Evolutionary conservation across 30 jellyfish, hydroid and myxozoan genomes (phyloP).

Genomic region (Nemopilema nomurai): DNA sequence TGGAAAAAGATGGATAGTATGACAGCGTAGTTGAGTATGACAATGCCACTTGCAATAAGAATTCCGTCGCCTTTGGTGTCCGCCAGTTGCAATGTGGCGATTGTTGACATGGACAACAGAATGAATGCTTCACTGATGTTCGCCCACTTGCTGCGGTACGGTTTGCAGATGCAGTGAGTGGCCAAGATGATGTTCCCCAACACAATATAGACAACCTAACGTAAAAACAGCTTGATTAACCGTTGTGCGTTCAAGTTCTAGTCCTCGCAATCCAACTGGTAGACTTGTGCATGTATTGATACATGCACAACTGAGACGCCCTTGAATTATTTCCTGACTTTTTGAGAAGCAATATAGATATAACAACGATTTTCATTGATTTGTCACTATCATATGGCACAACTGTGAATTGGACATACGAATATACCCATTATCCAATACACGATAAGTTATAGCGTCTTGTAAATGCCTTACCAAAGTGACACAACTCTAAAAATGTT

Average conservation of each 20-base stretch:
- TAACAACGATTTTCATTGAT: no score
- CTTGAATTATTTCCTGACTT: no score
- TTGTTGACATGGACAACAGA: conserved; percentile 34
- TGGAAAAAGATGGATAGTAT: conserved; percentile 5
- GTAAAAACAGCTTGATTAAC: conserved; percentile 2
- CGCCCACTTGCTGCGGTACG: conserved; percentile 33
- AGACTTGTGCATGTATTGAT: no score
- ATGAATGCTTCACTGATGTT: conserved; percentile 55
- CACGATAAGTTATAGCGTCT: no score
- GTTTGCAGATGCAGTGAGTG: conserved; percentile 57
- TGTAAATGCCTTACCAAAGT: no score
- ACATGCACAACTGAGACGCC: no score
- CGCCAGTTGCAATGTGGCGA: conserved; percentile 35
- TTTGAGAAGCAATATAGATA: no score
- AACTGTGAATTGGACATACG: no score
- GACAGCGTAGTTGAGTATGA: background rate
- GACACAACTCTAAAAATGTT: no score
- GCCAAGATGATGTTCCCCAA: conserved; percentile 30
- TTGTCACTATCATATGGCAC: no score
- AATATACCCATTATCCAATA: no score
- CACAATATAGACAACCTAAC: conserved; percentile 42
- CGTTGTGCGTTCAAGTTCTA: background rate
- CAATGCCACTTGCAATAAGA: background rate
- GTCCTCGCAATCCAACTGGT: no score
- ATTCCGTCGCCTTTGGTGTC: background rate